Base-by-base conservation (phyloP, 2,888 invertebrate species). In the Cheilosia vulpina region DNA sequence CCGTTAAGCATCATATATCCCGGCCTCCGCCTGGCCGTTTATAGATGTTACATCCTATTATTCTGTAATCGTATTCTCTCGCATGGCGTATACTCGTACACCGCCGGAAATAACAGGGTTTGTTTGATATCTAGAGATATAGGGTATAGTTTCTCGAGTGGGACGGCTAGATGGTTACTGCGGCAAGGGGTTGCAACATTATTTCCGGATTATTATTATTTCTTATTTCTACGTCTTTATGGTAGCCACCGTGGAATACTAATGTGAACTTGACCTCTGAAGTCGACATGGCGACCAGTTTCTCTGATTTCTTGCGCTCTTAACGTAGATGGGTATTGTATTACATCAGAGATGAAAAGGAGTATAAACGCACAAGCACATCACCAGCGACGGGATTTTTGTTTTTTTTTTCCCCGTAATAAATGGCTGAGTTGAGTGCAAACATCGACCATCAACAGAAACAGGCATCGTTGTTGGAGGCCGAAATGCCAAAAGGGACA, bases 131-230 rank as follows among this genome's bases (percentile, higher is more conserved):
- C 24, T 62, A 43, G 60, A 73, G 79, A 5, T 27, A 68, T 63
- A 38, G 11, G 38, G 38, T 38, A 34, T 17, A 15, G 24, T 17
- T 19, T 47, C 13, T 47, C n/a, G 15, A 38, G 31, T 15, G n/a
- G 38, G 41, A 19, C 5, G 60, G 27, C 55, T 31, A 62, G 9
- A 24, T 19, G 41, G 41, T 19, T 38, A 27, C 50, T 2, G 11
- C n/a, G 15, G 38, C 58, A 85, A 81, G 76, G 81, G 81, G 72
- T 85, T 81, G 81, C 21, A 55, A 66, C 63, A 85, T 85, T 85
- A 85, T 77, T 81, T 85, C 81, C 85, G 81, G 85, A 85, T 85
- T 85, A 85, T 81, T 85, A 85, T 85, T 85, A 81, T 85, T 81
- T 81, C 72, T 85, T 85, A 72, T 85, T 85, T 50, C 71, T 71